Evolutionary conservation across 2,797 vertebrate species (phyloP).

Genomic region (Epinephelus awoara): DNA sequence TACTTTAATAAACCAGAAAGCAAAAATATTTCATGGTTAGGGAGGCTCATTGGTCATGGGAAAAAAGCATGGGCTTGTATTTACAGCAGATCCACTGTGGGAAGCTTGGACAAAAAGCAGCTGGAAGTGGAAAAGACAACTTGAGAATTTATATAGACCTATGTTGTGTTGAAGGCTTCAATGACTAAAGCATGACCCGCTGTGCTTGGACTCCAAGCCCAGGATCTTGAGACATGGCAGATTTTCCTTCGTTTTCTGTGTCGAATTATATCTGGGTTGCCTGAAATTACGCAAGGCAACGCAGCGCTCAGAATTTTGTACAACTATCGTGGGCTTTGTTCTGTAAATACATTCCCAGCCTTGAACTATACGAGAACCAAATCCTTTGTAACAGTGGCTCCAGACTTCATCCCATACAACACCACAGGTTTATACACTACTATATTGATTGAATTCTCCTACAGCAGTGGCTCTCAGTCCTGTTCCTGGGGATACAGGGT

Average conservation of each 20-base stretch:
- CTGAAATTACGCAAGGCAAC: neutral
- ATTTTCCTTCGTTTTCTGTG: slow-evolving; percentile 8
- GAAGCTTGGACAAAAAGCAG: slow-evolving; percentile 19
- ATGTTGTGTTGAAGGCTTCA: slow-evolving; percentile 12
- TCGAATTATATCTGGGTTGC: slow-evolving; percentile 1
- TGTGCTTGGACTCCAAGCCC: neutral
- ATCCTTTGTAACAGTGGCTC: neutral
- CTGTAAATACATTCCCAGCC: neutral
- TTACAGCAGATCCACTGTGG: slow-evolving; percentile 19
- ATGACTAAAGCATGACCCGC: slow-evolving; percentile 1
- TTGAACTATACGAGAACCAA: neutral
- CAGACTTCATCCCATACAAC: neutral
- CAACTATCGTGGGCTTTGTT: neutral
- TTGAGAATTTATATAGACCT: slow-evolving; percentile 13
- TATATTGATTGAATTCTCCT: slow-evolving; percentile 6
- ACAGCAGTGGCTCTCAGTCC: neutral
- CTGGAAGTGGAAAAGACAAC: slow-evolving; percentile 19
- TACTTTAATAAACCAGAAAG: neutral
- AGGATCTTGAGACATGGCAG: neutral
- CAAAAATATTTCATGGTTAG: neutral
- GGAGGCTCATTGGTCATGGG: neutral
- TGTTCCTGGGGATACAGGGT: neutral
- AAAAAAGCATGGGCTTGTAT: neutral
- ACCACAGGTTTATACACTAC: slow-evolving; percentile 6
- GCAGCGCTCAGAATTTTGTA: neutral